phyloP scores from a whole-genome alignment of 2,113 vertebrate species.

The Panurus biarmicus region DNA sequence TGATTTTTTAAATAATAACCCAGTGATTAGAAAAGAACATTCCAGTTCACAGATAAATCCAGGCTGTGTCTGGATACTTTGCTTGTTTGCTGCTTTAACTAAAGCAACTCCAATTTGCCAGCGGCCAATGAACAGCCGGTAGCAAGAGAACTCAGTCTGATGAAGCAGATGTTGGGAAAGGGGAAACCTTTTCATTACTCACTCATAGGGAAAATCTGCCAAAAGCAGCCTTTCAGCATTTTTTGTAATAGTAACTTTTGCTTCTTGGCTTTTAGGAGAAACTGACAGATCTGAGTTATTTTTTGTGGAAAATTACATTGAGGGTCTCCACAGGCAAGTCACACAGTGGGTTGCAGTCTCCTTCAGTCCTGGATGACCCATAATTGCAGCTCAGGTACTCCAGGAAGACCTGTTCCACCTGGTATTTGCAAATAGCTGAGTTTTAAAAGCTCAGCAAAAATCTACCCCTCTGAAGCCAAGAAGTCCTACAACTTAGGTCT shows the following conservation, averaged over 20 bases:
- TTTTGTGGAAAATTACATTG: not conserved
- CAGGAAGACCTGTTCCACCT: not conserved
- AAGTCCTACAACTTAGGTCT: not conserved
- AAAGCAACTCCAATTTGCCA: conserved; percentile 7
- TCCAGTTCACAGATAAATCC: not conserved
- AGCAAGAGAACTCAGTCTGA: not conserved
- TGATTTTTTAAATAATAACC: conserved; percentile 47
- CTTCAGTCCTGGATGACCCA: not conserved
- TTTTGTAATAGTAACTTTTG: not conserved
- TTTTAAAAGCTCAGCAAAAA: not conserved
- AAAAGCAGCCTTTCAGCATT: not conserved
- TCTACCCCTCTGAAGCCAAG: not conserved
- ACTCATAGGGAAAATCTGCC: not conserved
- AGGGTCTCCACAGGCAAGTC: not conserved
- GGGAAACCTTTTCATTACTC: conserved; percentile 16
- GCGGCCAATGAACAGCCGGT: not conserved
- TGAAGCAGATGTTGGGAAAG: conserved; percentile 13
- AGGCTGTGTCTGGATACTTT: not conserved
- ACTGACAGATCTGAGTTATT: not conserved
- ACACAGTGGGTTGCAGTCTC: not conserved
- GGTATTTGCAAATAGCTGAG: not conserved
- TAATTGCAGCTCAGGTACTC: not conserved
- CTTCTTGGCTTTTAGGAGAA: not conserved
- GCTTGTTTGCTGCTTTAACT: not conserved
- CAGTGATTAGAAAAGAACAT: not conserved